Conservation (phyloP, 2,888 invertebrate species). For the Steinernema carpocapsae region DNA sequence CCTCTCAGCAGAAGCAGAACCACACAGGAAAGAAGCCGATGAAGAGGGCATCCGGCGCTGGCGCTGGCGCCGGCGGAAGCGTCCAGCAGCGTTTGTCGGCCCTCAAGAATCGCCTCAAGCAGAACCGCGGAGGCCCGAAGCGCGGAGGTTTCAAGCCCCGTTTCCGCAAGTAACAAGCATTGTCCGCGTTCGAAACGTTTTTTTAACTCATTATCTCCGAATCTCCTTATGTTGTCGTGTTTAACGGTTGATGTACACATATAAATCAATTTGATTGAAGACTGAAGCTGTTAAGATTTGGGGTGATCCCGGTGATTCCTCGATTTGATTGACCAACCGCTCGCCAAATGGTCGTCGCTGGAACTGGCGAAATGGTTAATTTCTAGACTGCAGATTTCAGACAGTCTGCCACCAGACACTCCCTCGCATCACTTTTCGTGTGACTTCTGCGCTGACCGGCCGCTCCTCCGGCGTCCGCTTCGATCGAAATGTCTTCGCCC, state of each 20-base stretch:
- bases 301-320: too few relatives aligned
- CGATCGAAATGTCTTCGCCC: background rate
- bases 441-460: too few relatives aligned
- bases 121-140: background rate
- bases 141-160: background rate
- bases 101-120: background rate
- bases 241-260: too few relatives aligned
- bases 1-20: constrained; percentile 79
- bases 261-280: too few relatives aligned
- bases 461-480: too few relatives aligned
- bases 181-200: too few relatives aligned
- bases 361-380: too few relatives aligned
- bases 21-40: constrained; percentile 73
- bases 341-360: too few relatives aligned
- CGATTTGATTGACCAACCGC: too few relatives aligned
- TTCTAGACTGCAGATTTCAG: background rate
- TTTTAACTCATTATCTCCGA: background rate
- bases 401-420: background rate
- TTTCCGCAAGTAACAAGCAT: background rate
- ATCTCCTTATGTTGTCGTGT: background rate
- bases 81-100: constrained; percentile 3
- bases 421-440: too few relatives aligned
- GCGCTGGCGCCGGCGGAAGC: background rate
- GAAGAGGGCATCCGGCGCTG: background rate
- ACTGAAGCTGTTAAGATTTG: too few relatives aligned